Evolutionary conservation across 2,113 vertebrate genomes (phyloP).

Genomic region (Pedionomus torquatus): DNA sequence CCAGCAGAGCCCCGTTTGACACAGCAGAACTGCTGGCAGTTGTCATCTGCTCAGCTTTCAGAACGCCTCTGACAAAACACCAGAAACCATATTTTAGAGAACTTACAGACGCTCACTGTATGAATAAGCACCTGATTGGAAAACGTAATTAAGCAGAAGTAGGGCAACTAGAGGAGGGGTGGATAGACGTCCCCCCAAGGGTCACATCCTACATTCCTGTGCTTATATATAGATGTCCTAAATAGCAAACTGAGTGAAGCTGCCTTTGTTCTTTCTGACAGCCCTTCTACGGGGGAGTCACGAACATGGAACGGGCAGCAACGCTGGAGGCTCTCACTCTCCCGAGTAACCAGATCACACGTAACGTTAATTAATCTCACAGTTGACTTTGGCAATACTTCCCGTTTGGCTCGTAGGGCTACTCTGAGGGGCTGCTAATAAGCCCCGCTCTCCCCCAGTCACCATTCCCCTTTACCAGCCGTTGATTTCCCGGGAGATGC

Average conservation of each 20-base stretch:
- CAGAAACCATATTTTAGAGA: not conserved
- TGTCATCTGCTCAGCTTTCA: not conserved
- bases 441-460: not conserved
- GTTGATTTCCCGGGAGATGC: not conserved
- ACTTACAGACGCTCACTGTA: not conserved
- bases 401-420: fast-evolving
- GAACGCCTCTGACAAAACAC: not conserved
- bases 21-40: not conserved
- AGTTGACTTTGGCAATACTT: not conserved
- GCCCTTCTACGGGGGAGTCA: fast-evolving
- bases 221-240: not conserved
- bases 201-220: not conserved
- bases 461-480: not conserved
- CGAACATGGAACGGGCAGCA: fast-evolving
- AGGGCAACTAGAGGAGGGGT: slow-evolving; percentile 1
- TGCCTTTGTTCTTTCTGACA: not conserved
- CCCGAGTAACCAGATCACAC: not conserved
- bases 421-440: not conserved
- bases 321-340: not conserved
- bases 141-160: not conserved
- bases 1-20: not conserved
- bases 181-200: not conserved
- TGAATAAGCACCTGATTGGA: not conserved
- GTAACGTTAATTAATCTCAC: not conserved
- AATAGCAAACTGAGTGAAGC: not conserved